Conservation (phyloP, 2,797 vertebrate genomes). For the Gobionotothen gibberifrons region DNA sequence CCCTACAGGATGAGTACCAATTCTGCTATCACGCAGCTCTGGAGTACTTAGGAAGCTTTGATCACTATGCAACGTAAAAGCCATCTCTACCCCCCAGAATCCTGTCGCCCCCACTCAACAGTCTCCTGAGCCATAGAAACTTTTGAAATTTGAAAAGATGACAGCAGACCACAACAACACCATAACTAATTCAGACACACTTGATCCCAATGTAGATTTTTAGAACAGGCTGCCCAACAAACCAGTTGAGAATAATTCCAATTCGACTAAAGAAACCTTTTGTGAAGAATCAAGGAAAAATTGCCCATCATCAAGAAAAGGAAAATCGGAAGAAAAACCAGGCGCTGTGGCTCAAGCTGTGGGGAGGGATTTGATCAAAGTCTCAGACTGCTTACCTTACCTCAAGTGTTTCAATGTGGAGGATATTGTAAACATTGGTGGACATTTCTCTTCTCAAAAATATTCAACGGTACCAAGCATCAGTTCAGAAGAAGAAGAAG, state of each 20-base stretch:
- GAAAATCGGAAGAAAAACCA: conserved; percentile 58
- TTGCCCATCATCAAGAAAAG: conserved; percentile 65
- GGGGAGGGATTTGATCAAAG: conserved; percentile 80
- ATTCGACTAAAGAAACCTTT: conserved; percentile 67
- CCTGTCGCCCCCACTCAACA: conserved; percentile 74
- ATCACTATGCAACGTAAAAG: conserved; percentile 99
- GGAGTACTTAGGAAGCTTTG: conserved; percentile 99
- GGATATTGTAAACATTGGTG: conserved; percentile 81
- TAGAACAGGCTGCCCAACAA: conserved; percentile 30
- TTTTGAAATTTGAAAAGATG: conserved; percentile 83
- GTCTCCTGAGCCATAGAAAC: conserved; percentile 91
- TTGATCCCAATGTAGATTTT: conserved; percentile 71
- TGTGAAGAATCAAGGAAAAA: conserved; percentile 59
- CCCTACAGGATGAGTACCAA: conserved; percentile 95
- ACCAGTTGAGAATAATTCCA: conserved; percentile 62
- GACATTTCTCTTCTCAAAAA: conserved; percentile 79
- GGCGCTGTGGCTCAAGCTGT: conserved; percentile 80
- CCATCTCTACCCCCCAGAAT: conserved; percentile 83
- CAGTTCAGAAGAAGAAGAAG: conserved; percentile 65
- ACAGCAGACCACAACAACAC: conserved; percentile 57
- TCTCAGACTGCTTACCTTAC: conserved; percentile 87
- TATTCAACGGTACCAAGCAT: conserved; percentile 66
- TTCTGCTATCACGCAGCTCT: conserved; percentile 98
- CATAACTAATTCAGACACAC: conserved; percentile 43
- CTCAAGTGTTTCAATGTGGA: conserved; percentile 89